Evolutionary conservation across 1,140 invertebrate genomes (phyloP).

Genomic region (Orius insidiosus): DNA sequence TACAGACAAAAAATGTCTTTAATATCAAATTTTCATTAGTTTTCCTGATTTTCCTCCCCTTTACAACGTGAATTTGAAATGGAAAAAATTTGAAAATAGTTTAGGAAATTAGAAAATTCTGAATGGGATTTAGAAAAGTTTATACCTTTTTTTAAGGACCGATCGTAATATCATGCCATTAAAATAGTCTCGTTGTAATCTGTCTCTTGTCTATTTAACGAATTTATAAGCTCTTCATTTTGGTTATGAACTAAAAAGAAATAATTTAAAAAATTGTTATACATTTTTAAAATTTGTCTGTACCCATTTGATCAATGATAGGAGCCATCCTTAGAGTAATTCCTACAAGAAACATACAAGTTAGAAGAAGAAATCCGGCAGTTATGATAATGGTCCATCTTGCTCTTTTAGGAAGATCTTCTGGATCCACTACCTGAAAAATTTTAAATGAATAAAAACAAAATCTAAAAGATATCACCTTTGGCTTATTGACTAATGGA

Average conservation of each 20-base stretch:
- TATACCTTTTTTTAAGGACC: slow-evolving; percentile 4
- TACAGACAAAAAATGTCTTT: too few species aligned
- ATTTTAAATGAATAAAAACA: too few species aligned
- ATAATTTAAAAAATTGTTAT: background rate
- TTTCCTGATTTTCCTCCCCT: too few species aligned
- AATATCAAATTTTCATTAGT: too few species aligned
- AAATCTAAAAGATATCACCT: slow-evolving; percentile 11
- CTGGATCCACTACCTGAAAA: slow-evolving; percentile 33
- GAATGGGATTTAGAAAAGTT: too few species aligned
- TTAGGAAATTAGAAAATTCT: too few species aligned
- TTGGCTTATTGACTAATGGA: slow-evolving; percentile 11
- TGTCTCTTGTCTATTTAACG: slow-evolving; percentile 19
- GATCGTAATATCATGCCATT: slow-evolving; percentile 14
- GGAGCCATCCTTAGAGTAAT: slow-evolving; percentile 77
- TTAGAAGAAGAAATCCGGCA: slow-evolving; percentile 63
- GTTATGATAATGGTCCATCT: slow-evolving; percentile 78
- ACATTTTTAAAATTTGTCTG: background rate
- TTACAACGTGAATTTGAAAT: too few species aligned
- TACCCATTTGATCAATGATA: slow-evolving; percentile 83
- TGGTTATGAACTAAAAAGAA: slow-evolving; percentile 21
- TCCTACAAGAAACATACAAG: slow-evolving; percentile 73
- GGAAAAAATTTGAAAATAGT: too few species aligned
- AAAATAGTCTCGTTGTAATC: slow-evolving; percentile 17
- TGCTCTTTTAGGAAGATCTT: slow-evolving; percentile 60
- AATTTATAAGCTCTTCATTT: slow-evolving; percentile 23